Percentiles rank a stretch among this genome's conserved stretches.
phyloP scores from a whole-genome alignment of 2,888 invertebrate species.

The Ophion slaviceki region DNA sequence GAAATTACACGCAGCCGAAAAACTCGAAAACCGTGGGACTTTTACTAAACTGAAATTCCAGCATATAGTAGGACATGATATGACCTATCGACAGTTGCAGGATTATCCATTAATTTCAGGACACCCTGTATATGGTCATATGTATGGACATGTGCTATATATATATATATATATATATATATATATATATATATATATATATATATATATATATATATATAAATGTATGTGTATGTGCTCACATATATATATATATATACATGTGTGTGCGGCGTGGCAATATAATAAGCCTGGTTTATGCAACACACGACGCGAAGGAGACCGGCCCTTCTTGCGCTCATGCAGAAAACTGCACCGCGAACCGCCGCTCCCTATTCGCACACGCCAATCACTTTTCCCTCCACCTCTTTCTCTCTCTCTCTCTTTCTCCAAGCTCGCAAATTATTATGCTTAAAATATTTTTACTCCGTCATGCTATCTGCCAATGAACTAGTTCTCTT shows the following conservation, averaged over 20 bases:
- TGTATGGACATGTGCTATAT: too few species aligned
- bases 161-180: neutral
- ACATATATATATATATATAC: too few species aligned
- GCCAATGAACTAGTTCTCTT: constrained; percentile 47
- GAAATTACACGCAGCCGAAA: too few species aligned
- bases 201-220: constrained; percentile 5
- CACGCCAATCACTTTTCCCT: constrained; percentile 64
- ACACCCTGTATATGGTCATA: too few species aligned
- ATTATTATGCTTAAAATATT: constrained; percentile 60
- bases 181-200: constrained; percentile 3
- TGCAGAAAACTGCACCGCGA: constrained; percentile 61
- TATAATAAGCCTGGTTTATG: constrained; percentile 63
- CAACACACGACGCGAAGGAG: constrained; percentile 58
- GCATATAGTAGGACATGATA: too few species aligned
- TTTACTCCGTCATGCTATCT: constrained; percentile 57
- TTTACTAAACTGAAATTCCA: too few species aligned
- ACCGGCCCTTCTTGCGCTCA: constrained; percentile 64
- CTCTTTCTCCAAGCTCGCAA: constrained; percentile 44
- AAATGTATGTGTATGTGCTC: too few species aligned
- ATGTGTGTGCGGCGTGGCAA: constrained; percentile 32
- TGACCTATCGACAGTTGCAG: too few species aligned
- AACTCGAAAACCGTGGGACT: too few species aligned
- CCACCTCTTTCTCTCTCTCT: constrained; percentile 44
- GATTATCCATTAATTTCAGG: too few species aligned
- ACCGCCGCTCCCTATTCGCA: constrained; percentile 62